These are phyloP conservation scores for Cochlearius cochlearius DNA, from an alignment of 2,113 vertebrate species.

Conservation along the genomic window DNA sequence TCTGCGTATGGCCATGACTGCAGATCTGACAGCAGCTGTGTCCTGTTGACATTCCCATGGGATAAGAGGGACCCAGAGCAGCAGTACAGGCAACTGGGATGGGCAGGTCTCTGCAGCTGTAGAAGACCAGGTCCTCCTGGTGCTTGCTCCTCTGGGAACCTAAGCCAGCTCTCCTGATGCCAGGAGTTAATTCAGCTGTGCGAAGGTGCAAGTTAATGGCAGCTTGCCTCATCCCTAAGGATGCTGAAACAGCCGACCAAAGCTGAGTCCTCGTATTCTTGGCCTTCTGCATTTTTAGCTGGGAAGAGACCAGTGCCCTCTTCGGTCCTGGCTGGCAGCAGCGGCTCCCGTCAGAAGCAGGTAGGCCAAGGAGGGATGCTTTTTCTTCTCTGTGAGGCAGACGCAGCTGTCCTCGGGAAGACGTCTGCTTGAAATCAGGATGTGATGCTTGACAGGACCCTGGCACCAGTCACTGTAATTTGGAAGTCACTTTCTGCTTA, in stretches of 20 bases:
- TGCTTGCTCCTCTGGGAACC: neutral
- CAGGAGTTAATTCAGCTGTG: neutral
- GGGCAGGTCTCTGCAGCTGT: neutral
- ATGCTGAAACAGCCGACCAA: neutral
- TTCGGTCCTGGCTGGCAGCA: fast-evolving
- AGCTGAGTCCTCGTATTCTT: neutral
- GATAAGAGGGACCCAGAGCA: neutral
- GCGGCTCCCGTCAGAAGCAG: fast-evolving
- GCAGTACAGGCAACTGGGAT: fast-evolving
- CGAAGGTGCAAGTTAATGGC: neutral
- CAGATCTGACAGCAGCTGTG: neutral
- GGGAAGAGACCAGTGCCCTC: neutral
- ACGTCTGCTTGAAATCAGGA: neutral
- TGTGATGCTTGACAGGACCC: neutral
- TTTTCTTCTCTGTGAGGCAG: neutral
- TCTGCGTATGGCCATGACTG: neutral
- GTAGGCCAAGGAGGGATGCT: neutral
- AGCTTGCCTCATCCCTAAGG: neutral
- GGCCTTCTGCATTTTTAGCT: neutral
- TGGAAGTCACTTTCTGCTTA: neutral
- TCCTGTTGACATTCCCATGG: neutral
- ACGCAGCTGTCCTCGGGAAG: neutral
- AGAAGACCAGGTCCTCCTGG: neutral
- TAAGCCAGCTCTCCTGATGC: neutral
- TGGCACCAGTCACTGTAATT: neutral